Evolutionary conservation across 2,113 vertebrate genomes (phyloP).

Genomic region (Dasyprocta punctata): DNA sequence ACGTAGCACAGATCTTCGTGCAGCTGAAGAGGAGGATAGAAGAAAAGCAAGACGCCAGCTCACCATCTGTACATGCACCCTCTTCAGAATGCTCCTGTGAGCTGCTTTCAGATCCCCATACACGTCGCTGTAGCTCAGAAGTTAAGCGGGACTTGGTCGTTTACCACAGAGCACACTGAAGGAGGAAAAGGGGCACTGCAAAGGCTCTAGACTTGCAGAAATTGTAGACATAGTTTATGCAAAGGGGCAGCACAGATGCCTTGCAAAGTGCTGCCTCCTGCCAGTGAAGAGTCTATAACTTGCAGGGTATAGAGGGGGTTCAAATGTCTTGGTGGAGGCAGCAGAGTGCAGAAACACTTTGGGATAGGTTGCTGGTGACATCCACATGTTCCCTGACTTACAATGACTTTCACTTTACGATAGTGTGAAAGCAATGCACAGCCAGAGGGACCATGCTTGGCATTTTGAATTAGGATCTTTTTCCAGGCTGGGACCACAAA

Average conservation of each 20-base stretch:
- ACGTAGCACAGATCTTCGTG: neutral
- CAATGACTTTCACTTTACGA: neutral
- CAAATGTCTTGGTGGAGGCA: neutral
- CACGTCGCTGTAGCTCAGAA: neutral
- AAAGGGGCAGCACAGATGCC: neutral
- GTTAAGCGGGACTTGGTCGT: neutral
- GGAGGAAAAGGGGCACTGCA: neutral
- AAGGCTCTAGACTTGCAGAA: neutral
- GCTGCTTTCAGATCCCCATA: neutral
- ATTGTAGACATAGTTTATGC: neutral
- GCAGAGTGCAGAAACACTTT: neutral
- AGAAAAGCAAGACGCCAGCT: neutral
- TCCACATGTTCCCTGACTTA: neutral
- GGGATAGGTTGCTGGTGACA: neutral
- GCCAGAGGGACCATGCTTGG: neutral
- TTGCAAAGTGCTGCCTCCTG: neutral
- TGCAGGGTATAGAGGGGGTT: too few species aligned
- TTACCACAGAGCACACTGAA: neutral
- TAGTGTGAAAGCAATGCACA: neutral
- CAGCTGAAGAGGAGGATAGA: neutral
- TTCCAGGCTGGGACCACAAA: neutral
- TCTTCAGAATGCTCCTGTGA: neutral
- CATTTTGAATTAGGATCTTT: neutral
- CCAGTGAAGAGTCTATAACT: neutral
- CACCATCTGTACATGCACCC: neutral